Evolutionary conservation across 53 echinoderm and acorn worm species (phyloP), one percentile per base, ranked within the genome.

Genomic region (Paracentrotus lividus): DNA sequence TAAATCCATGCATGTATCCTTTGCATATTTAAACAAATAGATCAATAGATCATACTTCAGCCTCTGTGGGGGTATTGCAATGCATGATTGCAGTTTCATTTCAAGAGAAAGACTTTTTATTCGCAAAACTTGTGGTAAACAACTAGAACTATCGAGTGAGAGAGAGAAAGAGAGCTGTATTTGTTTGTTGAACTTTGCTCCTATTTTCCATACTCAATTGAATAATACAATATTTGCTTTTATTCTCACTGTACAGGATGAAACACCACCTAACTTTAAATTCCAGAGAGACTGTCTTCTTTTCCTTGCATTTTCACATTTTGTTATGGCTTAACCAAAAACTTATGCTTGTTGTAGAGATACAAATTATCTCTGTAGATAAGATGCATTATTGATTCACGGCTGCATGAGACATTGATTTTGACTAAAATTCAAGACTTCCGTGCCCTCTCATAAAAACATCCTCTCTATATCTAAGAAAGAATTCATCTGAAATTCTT

Each of bases 121-220:
- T 64, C 31, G 8, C 5, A 21, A 64, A 64, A 29, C 26, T 64
- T 31, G 26, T 64, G 31, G 1, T 60, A 24, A 60, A 60, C 60
- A 24, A 13, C 26, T 24, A 60, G 26, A 26, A 60, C 5, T 26
- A 60, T 60, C n/a, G 60, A 26, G 60, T 6, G 60, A 60, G n/a
- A 26, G 26, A 60, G 26, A 51, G 51, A 51, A 51, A 51, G 51
- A 51, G 51, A 51, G 54, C 26, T 61, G 61, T 61, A 61, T 8
- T 61, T 61, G 61, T 61, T 61, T 61, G 26, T 61, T 61, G 61
- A 32, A 72, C 72, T 72, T 38, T 72, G 72, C 36, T 26, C 40
- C 4, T 18, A 10, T 32, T 14, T 38, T 38, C 5, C 18, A 38
- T 36, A 36, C 40, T 40, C 21, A 72, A 18, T 38, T 69, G 5